Evolutionary conservation across 2,888 invertebrate species (phyloP), one percentile per base, ranked within the genome.

Genomic region (Buathra laborator): DNA sequence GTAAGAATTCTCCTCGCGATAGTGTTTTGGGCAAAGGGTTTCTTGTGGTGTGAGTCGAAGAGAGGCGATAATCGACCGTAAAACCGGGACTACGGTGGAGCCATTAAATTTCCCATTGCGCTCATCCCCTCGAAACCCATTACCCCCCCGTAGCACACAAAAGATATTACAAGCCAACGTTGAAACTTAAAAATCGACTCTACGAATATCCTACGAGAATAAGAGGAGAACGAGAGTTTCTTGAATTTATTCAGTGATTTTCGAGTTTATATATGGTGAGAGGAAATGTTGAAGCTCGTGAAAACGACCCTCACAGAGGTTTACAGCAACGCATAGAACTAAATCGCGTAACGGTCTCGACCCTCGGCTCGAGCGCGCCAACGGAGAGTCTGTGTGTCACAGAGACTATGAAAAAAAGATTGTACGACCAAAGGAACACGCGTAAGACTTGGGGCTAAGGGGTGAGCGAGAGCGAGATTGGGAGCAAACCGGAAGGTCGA

Each of bases 21-120:
- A 86, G 84, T 87, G 81, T 85, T 85, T 83, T 67, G 81, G 79
- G 77, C 81, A 87, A 88, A 87, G 87, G 87, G 87, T 88, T 86
- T 72, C 62, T 14, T 2, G 48, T 32, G 29, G 62, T 62, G 32
- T 56, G 56, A 56, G 56, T 24, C 62, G 62, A 14, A 70, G 82
- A 85, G 83, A 75, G 87, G 89, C 89, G 92, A 93, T 93, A 93
- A 93, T 93, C 92, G 93, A 91, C 92, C 92, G 91, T 93, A 93
- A 93, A 93, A 89, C 89, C 88, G 86, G 87, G 87, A 87, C 62
- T 29, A 90, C 88, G 88, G 89, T 88, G 83, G 84, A 84, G 83
- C 88, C 89, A 91, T 90, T 90, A 90, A 88, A 86, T 62, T 85
- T 71, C 83, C 82, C 88, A 81, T 88, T 86, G 87, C 81, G 80